A percentile compares a stretch with the other conserved stretches of the same genome.
These are phyloP conservation scores for Rhyacichthys aspro DNA, from an alignment of 2,797 vertebrate species.

Conservation along the genomic window DNA sequence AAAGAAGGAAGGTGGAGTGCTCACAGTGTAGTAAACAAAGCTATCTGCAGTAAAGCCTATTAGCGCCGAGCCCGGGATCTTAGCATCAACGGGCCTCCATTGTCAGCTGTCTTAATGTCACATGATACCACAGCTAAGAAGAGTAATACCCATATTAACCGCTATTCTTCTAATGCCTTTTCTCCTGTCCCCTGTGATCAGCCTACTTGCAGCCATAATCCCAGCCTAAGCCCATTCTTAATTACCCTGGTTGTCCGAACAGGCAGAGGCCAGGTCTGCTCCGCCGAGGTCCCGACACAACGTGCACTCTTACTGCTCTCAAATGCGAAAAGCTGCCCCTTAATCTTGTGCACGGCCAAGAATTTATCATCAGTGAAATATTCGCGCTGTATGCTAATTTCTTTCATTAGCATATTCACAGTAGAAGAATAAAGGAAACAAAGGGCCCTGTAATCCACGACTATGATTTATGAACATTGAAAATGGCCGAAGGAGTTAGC, in stretches of 20 bases:
- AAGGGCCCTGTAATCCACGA: slow-evolving; percentile 49
- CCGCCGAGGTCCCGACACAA: slow-evolving; percentile 45
- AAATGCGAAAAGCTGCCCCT: slow-evolving; percentile 25
- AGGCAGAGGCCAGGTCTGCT: slow-evolving; percentile 62
- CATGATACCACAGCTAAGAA: slow-evolving; percentile 73
- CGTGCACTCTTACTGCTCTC: slow-evolving; percentile 30
- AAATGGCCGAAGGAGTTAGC: slow-evolving; percentile 60
- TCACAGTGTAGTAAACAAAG: slow-evolving; percentile 60
- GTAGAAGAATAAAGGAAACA: slow-evolving; percentile 59
- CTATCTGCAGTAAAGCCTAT: slow-evolving; percentile 62
- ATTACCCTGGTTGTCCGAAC: slow-evolving; percentile 73
- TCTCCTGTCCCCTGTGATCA: slow-evolving; percentile 76
- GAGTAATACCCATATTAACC: slow-evolving; percentile 80
- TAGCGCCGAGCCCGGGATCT: slow-evolving; percentile 56
- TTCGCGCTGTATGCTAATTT: slow-evolving; percentile 47
- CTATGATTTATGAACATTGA: slow-evolving; percentile 62
- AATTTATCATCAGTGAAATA: slow-evolving; percentile 52
- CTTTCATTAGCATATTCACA: slow-evolving; percentile 57
- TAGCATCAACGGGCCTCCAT: slow-evolving; percentile 62
- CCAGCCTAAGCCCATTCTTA: slow-evolving; percentile 76
- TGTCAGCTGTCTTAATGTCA: slow-evolving; percentile 70
- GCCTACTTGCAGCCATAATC: slow-evolving; percentile 75
- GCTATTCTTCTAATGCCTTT: slow-evolving; percentile 75
- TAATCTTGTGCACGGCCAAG: slow-evolving; percentile 38
- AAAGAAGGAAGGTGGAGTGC: slow-evolving; percentile 53